phyloP scores from a whole-genome alignment of 2,113 vertebrate genomes.

The Taurulus bubalis region DNA sequence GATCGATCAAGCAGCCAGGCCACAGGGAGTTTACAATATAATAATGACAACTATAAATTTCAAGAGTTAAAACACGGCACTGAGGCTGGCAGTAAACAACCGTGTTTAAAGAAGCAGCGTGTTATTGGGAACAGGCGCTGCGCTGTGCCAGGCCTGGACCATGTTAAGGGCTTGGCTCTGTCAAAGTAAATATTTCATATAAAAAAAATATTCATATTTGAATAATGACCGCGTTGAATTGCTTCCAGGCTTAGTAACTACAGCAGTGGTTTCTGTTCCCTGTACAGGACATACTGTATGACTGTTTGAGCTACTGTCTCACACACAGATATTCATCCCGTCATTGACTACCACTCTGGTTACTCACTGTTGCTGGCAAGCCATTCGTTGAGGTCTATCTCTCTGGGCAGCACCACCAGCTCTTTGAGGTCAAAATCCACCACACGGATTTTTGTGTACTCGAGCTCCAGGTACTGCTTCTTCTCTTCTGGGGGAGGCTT shows the following conservation, averaged over 20 bases:
- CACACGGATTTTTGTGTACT: constrained; percentile 94
- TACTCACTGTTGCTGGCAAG: constrained; percentile 97
- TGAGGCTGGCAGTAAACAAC: constrained; percentile 5
- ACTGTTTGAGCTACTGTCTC: no score
- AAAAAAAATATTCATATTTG: neutral
- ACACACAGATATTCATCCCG: neutral
- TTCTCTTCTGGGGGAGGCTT: constrained; percentile 94
- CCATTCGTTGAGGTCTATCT: constrained; percentile 99
- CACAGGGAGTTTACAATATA: constrained; percentile 5
- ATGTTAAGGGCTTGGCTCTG: constrained; percentile 34
- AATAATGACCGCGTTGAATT: neutral
- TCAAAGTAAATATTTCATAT: neutral
- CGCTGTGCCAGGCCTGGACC: constrained; percentile 56
- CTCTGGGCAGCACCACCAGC: constrained; percentile 94
- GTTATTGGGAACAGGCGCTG: constrained; percentile 23
- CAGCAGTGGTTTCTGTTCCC: constrained; percentile 2
- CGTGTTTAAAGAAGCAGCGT: constrained; percentile 29
- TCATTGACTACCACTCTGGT: neutral
- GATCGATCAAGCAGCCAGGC: neutral
- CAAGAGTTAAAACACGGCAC: constrained; percentile 5
- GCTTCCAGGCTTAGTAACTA: neutral
- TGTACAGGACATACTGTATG: neutral
- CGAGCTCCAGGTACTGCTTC: constrained; percentile 94
- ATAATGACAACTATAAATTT: constrained; percentile 12
- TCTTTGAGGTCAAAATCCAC: constrained; percentile 96